Conservation (phyloP, 2,888 invertebrate genomes). For the Ormyrus rosae region DNA sequence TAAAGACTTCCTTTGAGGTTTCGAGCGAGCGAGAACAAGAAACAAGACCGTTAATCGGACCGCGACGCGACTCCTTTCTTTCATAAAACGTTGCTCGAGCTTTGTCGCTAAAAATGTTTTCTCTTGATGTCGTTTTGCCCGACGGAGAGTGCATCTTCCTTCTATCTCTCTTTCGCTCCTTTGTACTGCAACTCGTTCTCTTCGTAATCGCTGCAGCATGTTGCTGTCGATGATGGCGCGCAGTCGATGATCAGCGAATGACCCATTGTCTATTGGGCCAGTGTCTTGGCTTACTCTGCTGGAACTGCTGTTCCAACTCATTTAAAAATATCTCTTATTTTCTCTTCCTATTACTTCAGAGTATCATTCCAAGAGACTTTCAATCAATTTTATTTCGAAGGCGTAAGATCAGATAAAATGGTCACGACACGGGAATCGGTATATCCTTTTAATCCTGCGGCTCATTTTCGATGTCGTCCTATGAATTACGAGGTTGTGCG, state of each 20-base stretch:
- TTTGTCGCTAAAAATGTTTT: conserved; percentile 60
- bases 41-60: conserved; percentile 33
- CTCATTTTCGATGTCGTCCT: conserved; percentile 61
- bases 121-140: conserved; percentile 16
- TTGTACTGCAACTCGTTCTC: background rate
- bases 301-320: too few relatives aligned
- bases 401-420: too few relatives aligned
- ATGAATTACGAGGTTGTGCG: conserved; percentile 71
- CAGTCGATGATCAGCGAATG: background rate
- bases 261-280: background rate
- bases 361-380: too few relatives aligned
- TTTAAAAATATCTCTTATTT: too few relatives aligned
- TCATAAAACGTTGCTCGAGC: background rate
- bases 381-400: too few relatives aligned
- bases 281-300: too few relatives aligned
- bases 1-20: conserved; percentile 43
- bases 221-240: background rate
- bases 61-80: conserved; percentile 20
- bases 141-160: conserved; percentile 18
- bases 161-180: background rate
- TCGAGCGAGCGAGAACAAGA: background rate
- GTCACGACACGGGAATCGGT: background rate
- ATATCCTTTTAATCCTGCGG: conserved; percentile 56
- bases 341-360: too few relatives aligned
- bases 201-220: too few relatives aligned